Conservation (phyloP, 1,140 invertebrate species). For the Camponotus vicinus region DNA sequence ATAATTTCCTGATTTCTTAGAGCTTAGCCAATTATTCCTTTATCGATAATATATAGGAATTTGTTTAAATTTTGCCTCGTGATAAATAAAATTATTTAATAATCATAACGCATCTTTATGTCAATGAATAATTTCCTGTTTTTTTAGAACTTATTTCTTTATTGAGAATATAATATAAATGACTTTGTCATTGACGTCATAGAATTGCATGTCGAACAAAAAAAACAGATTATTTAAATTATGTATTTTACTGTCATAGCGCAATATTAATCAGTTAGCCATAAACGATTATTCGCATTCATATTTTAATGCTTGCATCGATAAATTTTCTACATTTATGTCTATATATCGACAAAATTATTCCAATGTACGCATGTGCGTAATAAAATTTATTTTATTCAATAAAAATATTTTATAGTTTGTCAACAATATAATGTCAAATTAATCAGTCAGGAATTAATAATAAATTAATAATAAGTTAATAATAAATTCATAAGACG, state of each 20-base stretch:
- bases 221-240: conserved; percentile 24
- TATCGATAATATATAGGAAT: no score
- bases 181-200: conserved; percentile 30
- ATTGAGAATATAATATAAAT: not conserved
- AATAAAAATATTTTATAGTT: not conserved
- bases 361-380: no score
- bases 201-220: not conserved
- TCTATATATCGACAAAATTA: not conserved
- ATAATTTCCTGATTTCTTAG: no score
- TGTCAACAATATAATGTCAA: not conserved
- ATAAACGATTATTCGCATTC: conserved; percentile 2
- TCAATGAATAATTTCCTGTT: not conserved
- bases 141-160: not conserved
- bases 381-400: not conserved
- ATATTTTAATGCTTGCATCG: not conserved
- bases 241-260: conserved; percentile 22
- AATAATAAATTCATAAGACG: no score
- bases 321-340: not conserved
- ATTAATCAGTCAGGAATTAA: not conserved
- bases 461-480: not conserved
- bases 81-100: not conserved
- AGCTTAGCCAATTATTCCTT: no score
- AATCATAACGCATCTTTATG: not conserved
- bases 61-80: not conserved
- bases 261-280: conserved; percentile 17